phyloP scores from a whole-genome alignment of 2,797 vertebrate genomes.

The Botia almorhae region DNA sequence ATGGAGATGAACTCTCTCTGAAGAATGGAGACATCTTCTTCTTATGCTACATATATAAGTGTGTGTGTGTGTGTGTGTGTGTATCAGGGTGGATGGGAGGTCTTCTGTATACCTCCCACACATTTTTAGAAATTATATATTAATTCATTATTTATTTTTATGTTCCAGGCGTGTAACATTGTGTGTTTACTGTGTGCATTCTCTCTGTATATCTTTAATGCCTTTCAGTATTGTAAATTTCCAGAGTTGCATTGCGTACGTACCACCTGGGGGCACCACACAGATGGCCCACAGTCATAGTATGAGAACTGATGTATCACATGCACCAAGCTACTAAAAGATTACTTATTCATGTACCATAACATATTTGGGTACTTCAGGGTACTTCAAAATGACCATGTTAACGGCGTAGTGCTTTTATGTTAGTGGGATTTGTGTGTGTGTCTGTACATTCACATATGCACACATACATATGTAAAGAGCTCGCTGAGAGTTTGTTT shows the following conservation, averaged over 20 bases:
- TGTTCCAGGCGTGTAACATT: not conserved
- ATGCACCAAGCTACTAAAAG: not conserved
- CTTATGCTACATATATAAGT: slow-evolving; percentile 23
- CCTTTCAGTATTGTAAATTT: no score
- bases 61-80: slow-evolving; percentile 24
- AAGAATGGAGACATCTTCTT: slow-evolving; percentile 45
- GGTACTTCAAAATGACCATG: not conserved
- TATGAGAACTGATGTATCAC: not conserved
- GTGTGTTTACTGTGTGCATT: not conserved
- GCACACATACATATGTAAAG: slow-evolving; percentile 18
- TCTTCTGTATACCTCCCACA: slow-evolving; percentile 28
- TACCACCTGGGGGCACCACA: slow-evolving; percentile 4
- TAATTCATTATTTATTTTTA: not conserved
- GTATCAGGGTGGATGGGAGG: slow-evolving; percentile 1
- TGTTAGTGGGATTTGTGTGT: not conserved
- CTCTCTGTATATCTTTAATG: no score
- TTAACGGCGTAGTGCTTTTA: not conserved
- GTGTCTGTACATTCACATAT: not conserved
- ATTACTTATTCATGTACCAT: not conserved
- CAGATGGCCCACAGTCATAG: not conserved
- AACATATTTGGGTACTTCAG: not conserved
- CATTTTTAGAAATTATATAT: slow-evolving; percentile 6
- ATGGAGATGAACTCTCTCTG: slow-evolving; percentile 51
- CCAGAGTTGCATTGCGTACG: not conserved
- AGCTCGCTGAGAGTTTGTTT: slow-evolving; percentile 23